Conservation (phyloP, 2,113 vertebrate genomes). For the Datnioides undecimradiatus region DNA sequence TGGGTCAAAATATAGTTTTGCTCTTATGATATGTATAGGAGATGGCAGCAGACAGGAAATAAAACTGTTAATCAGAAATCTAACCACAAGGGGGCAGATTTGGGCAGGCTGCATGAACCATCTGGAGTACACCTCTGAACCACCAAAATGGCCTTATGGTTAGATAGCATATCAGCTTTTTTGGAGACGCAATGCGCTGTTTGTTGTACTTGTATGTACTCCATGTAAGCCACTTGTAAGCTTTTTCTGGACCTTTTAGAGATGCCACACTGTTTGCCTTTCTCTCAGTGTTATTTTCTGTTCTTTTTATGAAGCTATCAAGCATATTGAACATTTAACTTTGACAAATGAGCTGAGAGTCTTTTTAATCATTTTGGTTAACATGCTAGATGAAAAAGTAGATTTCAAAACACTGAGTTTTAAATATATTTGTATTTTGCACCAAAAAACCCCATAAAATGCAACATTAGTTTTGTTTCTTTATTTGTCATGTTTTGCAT, state of each 20-base stretch:
- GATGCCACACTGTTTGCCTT: neutral
- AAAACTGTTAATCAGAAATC: too few species aligned
- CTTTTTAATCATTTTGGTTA: neutral
- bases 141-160: too few species aligned
- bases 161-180: neutral
- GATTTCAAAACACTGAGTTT: neutral
- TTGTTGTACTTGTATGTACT: neutral
- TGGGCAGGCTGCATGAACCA: neutral
- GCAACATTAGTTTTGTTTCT: neutral
- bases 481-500: neutral
- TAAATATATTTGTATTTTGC: neutral
- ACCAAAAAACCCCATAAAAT: neutral
- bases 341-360: too few species aligned
- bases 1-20: neutral
- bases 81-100: constrained; percentile 3
- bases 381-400: neutral
- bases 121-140: neutral
- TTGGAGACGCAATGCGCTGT: neutral
- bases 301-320: neutral
- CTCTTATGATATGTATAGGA: too few species aligned
- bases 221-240: neutral
- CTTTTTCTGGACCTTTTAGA: neutral
- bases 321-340: neutral
- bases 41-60: too few species aligned
- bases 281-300: neutral